These are phyloP conservation scores for Toxostoma redivivum DNA, from an alignment of 2,113 vertebrate genomes.

Conservation along the genomic window DNA sequence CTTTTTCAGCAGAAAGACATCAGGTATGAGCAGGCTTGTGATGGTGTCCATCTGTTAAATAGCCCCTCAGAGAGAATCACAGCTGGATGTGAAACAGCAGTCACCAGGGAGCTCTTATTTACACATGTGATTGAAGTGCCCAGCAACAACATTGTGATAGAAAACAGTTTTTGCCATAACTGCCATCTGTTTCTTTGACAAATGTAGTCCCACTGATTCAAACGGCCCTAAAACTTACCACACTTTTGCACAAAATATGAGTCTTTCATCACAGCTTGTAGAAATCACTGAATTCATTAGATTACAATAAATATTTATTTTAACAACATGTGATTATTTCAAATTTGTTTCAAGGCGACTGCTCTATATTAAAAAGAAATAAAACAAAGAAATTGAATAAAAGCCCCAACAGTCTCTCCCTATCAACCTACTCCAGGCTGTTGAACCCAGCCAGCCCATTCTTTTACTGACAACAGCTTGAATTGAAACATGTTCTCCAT, in stretches of 20 bases:
- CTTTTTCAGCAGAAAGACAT: background rate
- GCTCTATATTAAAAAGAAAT: background rate
- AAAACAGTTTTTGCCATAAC: background rate
- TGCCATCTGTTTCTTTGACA: background rate
- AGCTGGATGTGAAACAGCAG: conserved; percentile 30
- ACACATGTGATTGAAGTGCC: conserved; percentile 9
- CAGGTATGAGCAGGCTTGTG: background rate
- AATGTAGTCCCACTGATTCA: background rate
- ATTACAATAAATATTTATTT: background rate
- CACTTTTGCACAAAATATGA: background rate
- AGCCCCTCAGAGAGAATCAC: background rate
- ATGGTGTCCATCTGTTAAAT: background rate
- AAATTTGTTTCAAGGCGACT: conserved; percentile 46
- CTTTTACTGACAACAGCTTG: background rate
- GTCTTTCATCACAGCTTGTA: background rate
- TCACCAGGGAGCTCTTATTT: background rate
- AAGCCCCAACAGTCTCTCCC: background rate
- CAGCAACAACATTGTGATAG: background rate
- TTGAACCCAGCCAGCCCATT: background rate
- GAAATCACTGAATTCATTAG: background rate
- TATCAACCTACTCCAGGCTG: conserved; percentile 29
- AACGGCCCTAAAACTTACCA: background rate
- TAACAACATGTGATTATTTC: background rate
- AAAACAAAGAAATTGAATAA: conserved; percentile 21
- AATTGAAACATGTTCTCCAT: conserved; percentile 59